Base-by-base conservation (phyloP, 2,888 invertebrate genomes). In the Pilophorus perplexus region DNA sequence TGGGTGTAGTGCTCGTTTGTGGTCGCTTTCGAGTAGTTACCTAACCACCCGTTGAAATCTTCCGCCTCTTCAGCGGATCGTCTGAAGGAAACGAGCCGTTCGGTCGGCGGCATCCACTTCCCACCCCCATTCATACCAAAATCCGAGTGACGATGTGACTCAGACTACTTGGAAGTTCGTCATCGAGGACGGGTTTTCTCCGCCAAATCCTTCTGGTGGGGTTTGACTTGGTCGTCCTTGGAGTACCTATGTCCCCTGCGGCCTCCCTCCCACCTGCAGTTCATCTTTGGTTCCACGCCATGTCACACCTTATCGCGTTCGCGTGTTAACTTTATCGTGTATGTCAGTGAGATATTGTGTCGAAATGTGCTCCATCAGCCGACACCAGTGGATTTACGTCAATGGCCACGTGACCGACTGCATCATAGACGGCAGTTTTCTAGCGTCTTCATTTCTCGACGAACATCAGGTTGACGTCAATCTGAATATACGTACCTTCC, bases 381-480 rank as follows among this genome's bases (percentile, higher is more conserved):
- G 52, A 10, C 38, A 65, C 23, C 40, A 25, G 42, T 65, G 64
- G 64, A 42, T 65, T 14, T 65, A 54, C 44, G 64, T 65, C 23
- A 54, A 65, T 27, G 64, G 64, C 8, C 64, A 65, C 20, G 54
- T 65, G 3, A 65, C 64, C 16, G 64, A 65, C 33, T 65, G 64
- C n/a, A 23, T 65, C 16, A 20, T 65, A 23, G 64, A 65, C 23
- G 64, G 64, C n/a, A 25, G 14, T 16, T 54, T 42, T n/a, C 54
- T 54, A 10, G 64, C 44, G 12, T 65, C 64, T 27, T 38, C 52
- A 4, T 54, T 23, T 22, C 23, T 54, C 12, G 64, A 65, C 28
- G 54, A 65, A 14, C 54, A 52, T 5, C 64, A 65, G 64, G 64
- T 65, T 42, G 22, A 25, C 27, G n/a, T n/a, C n/a, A n/a, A n/a